Evolutionary conservation across 2,113 vertebrate species (phyloP), one percentile per base, ranked within the genome.

Genomic region (Pedetes capensis): DNA sequence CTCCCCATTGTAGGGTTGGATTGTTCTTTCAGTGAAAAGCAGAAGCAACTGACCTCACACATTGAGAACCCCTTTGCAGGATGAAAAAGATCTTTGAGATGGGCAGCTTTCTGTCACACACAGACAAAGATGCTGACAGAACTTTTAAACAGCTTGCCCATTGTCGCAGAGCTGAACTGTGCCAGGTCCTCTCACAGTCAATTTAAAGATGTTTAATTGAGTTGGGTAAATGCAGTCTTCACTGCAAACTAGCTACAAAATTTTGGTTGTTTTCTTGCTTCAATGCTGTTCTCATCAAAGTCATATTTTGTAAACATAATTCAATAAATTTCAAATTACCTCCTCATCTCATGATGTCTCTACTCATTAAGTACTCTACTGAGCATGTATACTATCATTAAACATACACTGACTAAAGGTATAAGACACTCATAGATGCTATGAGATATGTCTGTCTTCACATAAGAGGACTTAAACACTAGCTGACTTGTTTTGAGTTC

Each of bases 251-350:
- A 51, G 42, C 42, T 39, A 47, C 47, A 59, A 69, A 39, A 39
- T 53, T n/a, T n/a, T n/a, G n/a, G 29, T 51, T 53, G 34, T 59
- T 86, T 96, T 87, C 34, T 44, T 92, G 72, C n/a, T 72, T 92
- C 51, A 84, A 66, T 66, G 42, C 13, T 76, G 13, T 9, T 37
- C 7, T 47, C 78, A 66, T 71, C 59, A 76, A 37, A 51, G 47
- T 25, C 39, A 87, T 37, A 18, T 13, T 68, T 95, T 86, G 51
- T 55, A 76, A 74, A 87, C 68, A 14, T 4, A 61, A 57, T 72
- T 63, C 51, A n/a, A 61, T 57, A 64, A 79, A 85, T 27, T 47
- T 91, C 44, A 63, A 13, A 93, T 76, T 92, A 57, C 88, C 68
- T 72, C 66, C 53, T n/a, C 75, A 20, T 34, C 88, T 74, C 57